phyloP scores from a whole-genome alignment of 2,888 invertebrate species.

The Saturnia japonica region DNA sequence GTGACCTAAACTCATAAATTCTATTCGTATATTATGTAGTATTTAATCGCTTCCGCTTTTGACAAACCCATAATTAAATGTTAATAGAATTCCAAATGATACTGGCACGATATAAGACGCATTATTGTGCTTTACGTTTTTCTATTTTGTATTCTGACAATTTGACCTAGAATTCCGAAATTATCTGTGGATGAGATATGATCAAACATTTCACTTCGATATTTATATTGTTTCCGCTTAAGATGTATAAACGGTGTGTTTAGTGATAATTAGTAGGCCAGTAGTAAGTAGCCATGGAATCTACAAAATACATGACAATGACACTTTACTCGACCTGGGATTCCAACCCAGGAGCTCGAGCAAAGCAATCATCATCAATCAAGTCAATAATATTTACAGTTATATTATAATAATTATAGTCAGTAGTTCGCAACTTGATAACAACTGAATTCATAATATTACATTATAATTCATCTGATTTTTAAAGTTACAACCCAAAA shows the following conservation, averaged over 20 bases:
- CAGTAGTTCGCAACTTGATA: too few species aligned
- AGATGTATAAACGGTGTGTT: not conserved
- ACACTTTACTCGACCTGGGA: not conserved
- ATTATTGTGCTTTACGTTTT: slow-evolving; percentile 9
- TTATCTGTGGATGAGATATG: not conserved
- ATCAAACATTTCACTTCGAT: not conserved
- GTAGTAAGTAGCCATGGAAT: not conserved
- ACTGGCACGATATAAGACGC: not conserved
- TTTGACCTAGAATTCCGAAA: not conserved
- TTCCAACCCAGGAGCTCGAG: too few species aligned
- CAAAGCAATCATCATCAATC: too few species aligned
- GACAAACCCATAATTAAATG: not conserved
- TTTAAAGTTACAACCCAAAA: too few species aligned
- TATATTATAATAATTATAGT: too few species aligned
- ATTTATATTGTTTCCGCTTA: not conserved
- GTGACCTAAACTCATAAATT: not conserved
- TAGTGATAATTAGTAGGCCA: not conserved
- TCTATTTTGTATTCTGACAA: not conserved
- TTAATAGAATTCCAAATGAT: not conserved
- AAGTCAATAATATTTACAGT: too few species aligned
- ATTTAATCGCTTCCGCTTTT: not conserved
- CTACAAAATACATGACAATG: not conserved
- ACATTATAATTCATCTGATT: too few species aligned
- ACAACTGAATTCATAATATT: too few species aligned
- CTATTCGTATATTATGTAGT: not conserved